Evolutionary conservation across 2,888 invertebrate species (phyloP), one percentile per base, ranked within the genome.

Genomic region (Hemaris fuciformis): DNA sequence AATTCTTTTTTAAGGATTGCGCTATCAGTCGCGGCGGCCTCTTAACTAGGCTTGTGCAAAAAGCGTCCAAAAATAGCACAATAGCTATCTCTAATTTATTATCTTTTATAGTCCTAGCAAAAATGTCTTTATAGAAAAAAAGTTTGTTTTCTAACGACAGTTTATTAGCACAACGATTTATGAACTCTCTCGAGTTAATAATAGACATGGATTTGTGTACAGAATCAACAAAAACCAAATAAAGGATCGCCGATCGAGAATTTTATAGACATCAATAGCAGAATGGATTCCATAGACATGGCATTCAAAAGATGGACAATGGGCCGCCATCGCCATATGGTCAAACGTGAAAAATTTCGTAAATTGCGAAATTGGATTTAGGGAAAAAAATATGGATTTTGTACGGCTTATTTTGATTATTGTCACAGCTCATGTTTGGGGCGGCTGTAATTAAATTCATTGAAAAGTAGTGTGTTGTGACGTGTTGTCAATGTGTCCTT

Each of bases 291-390:
- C 63, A 65, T 70, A 68, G 76, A 79, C 80, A 81, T 38, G 4
- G 38, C n/a, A n/a, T 13, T 84, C 84, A 80, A 85, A 87, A 81
- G 81, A 27, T 61, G 80, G 81, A 91, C 91, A 91, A 91, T 82
- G 62, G 82, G 59, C 74, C 76, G 78, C 72, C 76, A 76, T 73
- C 79, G 76, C 84, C 90, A 89, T 90, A 88, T 89, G 89, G 75
- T 79, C 70, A 71, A 66, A 74, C 76, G 76, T 73, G 68, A 65
- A 65, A 72, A 76, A 76, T 71, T 73, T 75, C 73, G 74, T 83
- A 84, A 85, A 85, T 88, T 80, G 80, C 82, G 71, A 89, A 88
- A 91, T 91, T 91, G 91, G 90, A 91, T 91, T 91, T 88, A 75
- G n/a, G n/a, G 76, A 73, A 67, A 74, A 70, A 66, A 73, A 79